Percentiles rank a stretch among this genome's conserved stretches.
Evolutionary conservation across 1,140 invertebrate species (phyloP).

Genomic region (Diploscapter pachys): DNA sequence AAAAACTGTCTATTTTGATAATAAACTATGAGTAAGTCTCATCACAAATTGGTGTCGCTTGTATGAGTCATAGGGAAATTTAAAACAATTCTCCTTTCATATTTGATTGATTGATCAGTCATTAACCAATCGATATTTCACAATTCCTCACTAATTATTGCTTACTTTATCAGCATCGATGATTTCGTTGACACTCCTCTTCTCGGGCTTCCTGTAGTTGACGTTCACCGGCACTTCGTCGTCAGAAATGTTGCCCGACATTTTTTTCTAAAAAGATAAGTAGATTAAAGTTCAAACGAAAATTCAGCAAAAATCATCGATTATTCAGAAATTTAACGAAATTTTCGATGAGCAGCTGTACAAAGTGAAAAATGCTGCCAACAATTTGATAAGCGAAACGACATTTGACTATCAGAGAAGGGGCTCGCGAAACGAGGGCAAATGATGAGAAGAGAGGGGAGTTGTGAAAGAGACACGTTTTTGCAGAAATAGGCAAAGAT

Average conservation of each 20-base stretch:
- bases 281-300: neutral
- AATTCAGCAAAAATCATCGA: neutral
- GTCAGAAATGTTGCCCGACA: constrained; percentile 12
- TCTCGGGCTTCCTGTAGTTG: constrained; percentile 83
- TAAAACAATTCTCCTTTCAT: too few species aligned
- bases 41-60: too few species aligned
- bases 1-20: too few species aligned
- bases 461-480: too few species aligned
- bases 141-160: neutral
- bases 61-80: too few species aligned
- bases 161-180: constrained; percentile 74
- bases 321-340: neutral
- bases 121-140: neutral
- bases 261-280: neutral
- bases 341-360: neutral
- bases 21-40: too few species aligned
- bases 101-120: neutral
- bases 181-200: constrained; percentile 89
- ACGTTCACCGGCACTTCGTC: constrained; percentile 8
- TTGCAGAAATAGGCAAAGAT: too few species aligned
- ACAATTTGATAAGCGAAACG: too few species aligned
- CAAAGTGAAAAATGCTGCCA: too few species aligned
- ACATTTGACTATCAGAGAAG: too few species aligned
- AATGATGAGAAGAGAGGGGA: too few species aligned
- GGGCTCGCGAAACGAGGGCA: too few species aligned